Evolutionary conservation across 2,888 invertebrate genomes (phyloP).

Genomic region (Epirrhoe tristata): DNA sequence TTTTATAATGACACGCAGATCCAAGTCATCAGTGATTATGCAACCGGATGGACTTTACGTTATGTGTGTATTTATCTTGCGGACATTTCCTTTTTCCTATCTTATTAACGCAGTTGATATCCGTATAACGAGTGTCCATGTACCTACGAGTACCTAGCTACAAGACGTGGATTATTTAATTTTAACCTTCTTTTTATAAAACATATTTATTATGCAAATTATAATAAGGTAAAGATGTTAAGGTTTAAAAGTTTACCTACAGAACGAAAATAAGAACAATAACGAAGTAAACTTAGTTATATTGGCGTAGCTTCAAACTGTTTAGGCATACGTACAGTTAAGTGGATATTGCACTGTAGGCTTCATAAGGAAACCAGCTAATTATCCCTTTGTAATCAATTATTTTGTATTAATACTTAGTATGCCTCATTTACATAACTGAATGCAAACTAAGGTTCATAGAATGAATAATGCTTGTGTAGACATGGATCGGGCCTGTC

Average conservation of each 20-base stretch:
- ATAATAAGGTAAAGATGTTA: background rate
- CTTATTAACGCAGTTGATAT: conserved; percentile 21
- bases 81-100: conserved; percentile 35
- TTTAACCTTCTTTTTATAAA: too few species aligned
- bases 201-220: background rate
- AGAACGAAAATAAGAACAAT: background rate
- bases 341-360: conserved; percentile 3
- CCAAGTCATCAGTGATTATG: conserved; percentile 8
- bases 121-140: conserved; percentile 18
- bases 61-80: conserved; percentile 23
- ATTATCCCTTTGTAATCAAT: conserved; percentile 18
- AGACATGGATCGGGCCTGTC: conserved; percentile 37
- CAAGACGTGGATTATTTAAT: background rate
- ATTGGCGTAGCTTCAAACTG: background rate
- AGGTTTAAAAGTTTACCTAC: too few species aligned
- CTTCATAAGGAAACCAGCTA: conserved; percentile 9
- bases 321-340: background rate
- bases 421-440: conserved; percentile 11
- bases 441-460: conserved; percentile 16
- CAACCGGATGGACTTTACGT: conserved; percentile 22
- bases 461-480: conserved; percentile 21
- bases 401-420: conserved; percentile 15
- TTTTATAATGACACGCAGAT: background rate
- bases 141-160: conserved; percentile 10
- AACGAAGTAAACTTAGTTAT: background rate